These are phyloP conservation scores for Stenichneumon culpator DNA, from an alignment of 2,888 invertebrate species.

Conservation along the genomic window DNA sequence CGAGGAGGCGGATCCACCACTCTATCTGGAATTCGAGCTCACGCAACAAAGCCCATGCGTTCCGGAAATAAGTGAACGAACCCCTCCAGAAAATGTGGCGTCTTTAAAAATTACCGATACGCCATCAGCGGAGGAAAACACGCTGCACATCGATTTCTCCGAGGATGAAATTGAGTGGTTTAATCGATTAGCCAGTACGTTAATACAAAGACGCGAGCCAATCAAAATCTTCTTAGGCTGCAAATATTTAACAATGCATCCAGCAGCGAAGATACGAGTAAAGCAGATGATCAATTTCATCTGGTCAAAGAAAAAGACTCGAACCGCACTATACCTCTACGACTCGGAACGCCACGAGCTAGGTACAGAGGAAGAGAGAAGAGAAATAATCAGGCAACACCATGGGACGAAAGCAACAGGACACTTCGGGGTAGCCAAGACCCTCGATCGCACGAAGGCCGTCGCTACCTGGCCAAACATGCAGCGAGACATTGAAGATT, in stretches of 20 bases:
- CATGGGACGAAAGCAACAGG: not conserved
- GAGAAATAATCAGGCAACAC: not conserved
- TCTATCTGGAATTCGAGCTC: slow-evolving; percentile 22
- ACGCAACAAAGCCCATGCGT: not conserved
- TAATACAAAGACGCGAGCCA: not conserved
- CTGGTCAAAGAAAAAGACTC: not conserved
- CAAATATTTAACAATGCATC: not conserved
- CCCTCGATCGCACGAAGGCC: slow-evolving; percentile 17
- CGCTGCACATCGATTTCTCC: slow-evolving; percentile 11
- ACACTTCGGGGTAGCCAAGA: slow-evolving; percentile 19
- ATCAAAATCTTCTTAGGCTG: slow-evolving; percentile 20
- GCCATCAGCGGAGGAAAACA: not conserved
- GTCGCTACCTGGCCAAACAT: not conserved
- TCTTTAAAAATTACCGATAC: slow-evolving; percentile 14
- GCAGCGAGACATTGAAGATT: not conserved
- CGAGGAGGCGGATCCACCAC: not conserved
- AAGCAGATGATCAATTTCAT: slow-evolving; percentile 41
- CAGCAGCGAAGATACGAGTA: not conserved
- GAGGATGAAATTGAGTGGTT: slow-evolving; percentile 2
- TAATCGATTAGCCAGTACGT: not conserved
- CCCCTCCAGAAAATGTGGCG: not conserved
- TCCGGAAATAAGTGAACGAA: slow-evolving; percentile 15
- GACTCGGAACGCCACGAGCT: slow-evolving; percentile 6
- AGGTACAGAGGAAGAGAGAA: not conserved
- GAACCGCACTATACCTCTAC: not conserved